Evolutionary conservation across 2,888 invertebrate genomes (phyloP), one percentile per base, ranked within the genome.

Genomic region (Patella ulyssiponensis): DNA sequence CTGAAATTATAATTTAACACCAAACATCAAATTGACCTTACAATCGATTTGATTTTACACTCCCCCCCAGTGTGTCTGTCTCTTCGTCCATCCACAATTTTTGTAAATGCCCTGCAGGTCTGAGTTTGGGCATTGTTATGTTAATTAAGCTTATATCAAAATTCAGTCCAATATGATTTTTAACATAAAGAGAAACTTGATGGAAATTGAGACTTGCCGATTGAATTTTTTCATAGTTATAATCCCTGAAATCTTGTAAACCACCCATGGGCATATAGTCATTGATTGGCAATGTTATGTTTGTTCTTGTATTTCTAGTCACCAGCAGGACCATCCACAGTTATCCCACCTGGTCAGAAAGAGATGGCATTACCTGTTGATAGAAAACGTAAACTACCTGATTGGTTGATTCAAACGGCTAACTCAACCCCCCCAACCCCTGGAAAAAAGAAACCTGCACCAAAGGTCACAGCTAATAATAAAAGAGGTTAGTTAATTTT

Each of bases 321-420:
- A 17, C 64, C 73, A n/a, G 80, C 75, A 15, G 77, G 76, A 12
- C 74, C 79, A 52, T 74, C 80, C 12, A 78, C 76, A 15, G 85
- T 83, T 20, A 78, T 79, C 51, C 75, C 82, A 15, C 81, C 83
- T 17, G 84, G 81, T 14, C 81, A 82, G 52, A 79, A 80, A 64
- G 83, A 87, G n/a, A 83, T 88, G 82, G 82, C 85, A 0, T 74
- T 86, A 77, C 86, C 87, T 15, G 33, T 86, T 17, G 84, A 87
- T 23, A 88, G 86, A 79, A 86, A 84, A 71, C 81, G 88, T 58
- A 80, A 76, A 51, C 81, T 88, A 3, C 88, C 88, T 23, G 72
- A 76, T 12, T 88, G 88, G 88, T 82, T 88, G 86, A 73, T 84
- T 44, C 84, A 87, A 70, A 78, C 84, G 51, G 85, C 88, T 27